Percentiles rank a stretch among this genome's conserved stretches.
phyloP scores from a whole-genome alignment of 1,140 invertebrate genomes.

The Maniola jurtina region DNA sequence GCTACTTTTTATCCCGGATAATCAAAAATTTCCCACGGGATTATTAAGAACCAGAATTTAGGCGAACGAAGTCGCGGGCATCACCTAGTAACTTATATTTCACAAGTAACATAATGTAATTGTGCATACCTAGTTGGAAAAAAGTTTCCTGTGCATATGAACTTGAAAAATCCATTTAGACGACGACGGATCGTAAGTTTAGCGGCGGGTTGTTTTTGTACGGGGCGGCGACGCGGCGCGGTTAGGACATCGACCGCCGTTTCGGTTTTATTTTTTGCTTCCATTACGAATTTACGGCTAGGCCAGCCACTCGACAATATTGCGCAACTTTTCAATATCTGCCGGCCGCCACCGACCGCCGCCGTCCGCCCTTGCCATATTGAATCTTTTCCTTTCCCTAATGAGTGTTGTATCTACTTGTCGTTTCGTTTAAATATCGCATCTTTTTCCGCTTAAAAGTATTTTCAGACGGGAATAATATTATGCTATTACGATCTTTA shows the following conservation, averaged over 20 bases:
- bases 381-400: conserved; percentile 65
- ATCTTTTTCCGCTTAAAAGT: not conserved
- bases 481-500: not conserved
- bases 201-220: conserved; percentile 52
- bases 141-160: conserved; percentile 32
- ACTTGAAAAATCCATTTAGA: conserved; percentile 40
- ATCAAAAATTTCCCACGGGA: too few species aligned
- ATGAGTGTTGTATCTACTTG: conserved; percentile 41
- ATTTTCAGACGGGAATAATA: not conserved
- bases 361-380: conserved; percentile 57
- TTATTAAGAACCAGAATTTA: too few species aligned
- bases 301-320: conserved; percentile 72
- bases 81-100: too few species aligned
- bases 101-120: not conserved
- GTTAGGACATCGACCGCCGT: conserved; percentile 48
- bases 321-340: conserved; percentile 77
- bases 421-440: conserved; percentile 7
- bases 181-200: conserved; percentile 34
- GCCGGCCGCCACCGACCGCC: conserved; percentile 42
- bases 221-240: conserved; percentile 45
- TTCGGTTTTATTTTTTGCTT: conserved; percentile 72
- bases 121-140: not conserved
- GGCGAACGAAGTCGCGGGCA: too few species aligned
- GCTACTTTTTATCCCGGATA: too few species aligned
- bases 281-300: conserved; percentile 74